Evolutionary conservation across 2,113 vertebrate species (phyloP), one percentile per base, ranked within the genome.

Genomic region (Eretmochelys imbricata): DNA sequence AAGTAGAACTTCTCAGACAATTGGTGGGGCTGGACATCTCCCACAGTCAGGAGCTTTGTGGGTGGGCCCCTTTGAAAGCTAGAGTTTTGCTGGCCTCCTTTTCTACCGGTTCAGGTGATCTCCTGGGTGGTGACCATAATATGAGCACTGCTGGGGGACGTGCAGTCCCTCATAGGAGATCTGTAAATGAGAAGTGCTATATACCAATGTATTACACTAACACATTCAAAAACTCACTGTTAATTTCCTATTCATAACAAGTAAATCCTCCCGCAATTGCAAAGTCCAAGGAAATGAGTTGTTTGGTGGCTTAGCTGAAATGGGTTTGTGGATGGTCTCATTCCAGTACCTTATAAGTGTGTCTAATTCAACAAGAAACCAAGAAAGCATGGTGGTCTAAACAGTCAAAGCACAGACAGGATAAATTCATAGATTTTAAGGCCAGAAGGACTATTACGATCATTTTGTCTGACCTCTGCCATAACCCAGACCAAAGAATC

Each of bases 281-380:
- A 1, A 5, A n/a, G 50, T 29, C 48, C 83, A 81, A 86, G n/a
- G 42, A 55, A 90, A 12, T 35, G 76, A 65, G 29, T n/a, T 65
- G 25, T 65, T 65, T 72, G n/a, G 19, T 72, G 31, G 38, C n/a
- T 38, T 72, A 19, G 35, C 22, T 72, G 65, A 72, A 72, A 72
- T n/a, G 14, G 46, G 69, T 55, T 55, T 31, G 59, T 59, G 72
- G 85, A 51, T 29, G 12, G 53, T 80, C 50, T 80, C 80, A 84
- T 0, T 80, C 50, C 20, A 35, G 1, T 29, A 29, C 65, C 20
- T 8, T 22, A 51, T 9, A 13, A 54, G 48, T 25, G 4, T 85
- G 22, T 85, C 80, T 10, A 38, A 80, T 80, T 82, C 13, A 31
- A 42, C 11, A 75, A 42, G 65, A 49, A 89, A 84, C 49, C 31